Conservation (phyloP, 2,888 invertebrate genomes). For the Aspidiotus rigidus region DNA sequence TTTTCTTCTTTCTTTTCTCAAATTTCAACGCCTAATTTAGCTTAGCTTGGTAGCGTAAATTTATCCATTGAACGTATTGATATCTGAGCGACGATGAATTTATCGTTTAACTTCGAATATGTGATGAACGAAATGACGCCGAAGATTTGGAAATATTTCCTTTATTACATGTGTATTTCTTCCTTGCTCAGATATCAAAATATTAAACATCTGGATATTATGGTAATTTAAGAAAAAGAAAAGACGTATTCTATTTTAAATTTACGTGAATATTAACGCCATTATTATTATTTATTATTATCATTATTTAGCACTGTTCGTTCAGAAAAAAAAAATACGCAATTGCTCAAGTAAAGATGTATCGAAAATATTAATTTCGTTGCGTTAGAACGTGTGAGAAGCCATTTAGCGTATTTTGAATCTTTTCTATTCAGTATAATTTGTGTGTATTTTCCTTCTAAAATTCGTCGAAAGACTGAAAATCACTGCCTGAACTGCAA, state of each 20-base stretch:
- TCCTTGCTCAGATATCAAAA: too few species aligned
- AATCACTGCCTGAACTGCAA: conserved; percentile 14
- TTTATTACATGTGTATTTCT: too few species aligned
- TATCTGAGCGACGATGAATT: too few species aligned
- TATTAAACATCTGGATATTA: neutral
- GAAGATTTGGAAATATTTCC: too few species aligned
- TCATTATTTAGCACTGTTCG: neutral
- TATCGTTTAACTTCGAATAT: too few species aligned
- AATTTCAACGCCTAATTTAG: too few species aligned
- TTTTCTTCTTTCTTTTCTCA: neutral
- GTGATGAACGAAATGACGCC: too few species aligned
- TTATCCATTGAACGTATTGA: too few species aligned
- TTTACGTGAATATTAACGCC: too few species aligned
- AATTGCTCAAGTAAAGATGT: neutral
- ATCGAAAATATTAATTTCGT: conserved; percentile 1
- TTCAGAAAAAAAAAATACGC: neutral
- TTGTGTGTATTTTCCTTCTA: neutral
- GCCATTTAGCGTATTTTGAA: neutral
- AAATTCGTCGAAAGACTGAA: conserved; percentile 3
- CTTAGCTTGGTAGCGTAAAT: too few species aligned
- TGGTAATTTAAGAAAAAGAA: neutral
- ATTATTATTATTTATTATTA: too few species aligned
- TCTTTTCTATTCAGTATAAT: neutral
- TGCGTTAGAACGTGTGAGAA: neutral
- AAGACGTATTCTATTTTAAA: too few species aligned